Evolutionary conservation across 2,797 vertebrate genomes (phyloP), one percentile per base, ranked within the genome.

Genomic region (Ara ararauna): DNA sequence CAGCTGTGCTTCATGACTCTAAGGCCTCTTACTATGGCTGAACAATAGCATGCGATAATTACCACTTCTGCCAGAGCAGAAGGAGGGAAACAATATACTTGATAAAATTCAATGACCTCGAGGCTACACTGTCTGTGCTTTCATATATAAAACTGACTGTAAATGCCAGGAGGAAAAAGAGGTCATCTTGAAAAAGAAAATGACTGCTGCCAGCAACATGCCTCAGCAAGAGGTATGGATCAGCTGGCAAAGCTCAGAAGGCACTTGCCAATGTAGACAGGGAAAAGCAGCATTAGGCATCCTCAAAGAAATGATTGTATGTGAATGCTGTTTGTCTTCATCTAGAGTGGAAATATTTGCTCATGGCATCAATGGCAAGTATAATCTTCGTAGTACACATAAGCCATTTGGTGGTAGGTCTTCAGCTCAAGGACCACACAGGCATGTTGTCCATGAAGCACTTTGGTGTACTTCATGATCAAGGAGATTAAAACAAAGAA

Each of bases 41-140:
- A 95, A 95, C 62, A 79, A 96, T 58, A 83, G 50, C 14, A 45
- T 47, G 79, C 26, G 58, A 81, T 96, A 96, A 95, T 92, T 85
- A 80, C 70, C 76, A 62, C 70, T 83, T 78, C 68, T 89, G 58
- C 54, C 40, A 54, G 89, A 84, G 64, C 50, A 64, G 66, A 21
- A 74, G 73, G 29, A 87, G 61, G 22, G 42, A 82, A 95, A 87
- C 62, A 93, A 85, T 45, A 80, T 17, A 89, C 29, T 66, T 53
- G 53, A 89, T 22, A 72, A 88, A 85, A 95, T 85, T 72, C 66
- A 68, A 1, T 62, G 87, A 91, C 89, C 85, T 92, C 1, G 2
- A 91, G 85, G 79, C 79, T 95, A 68, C 29, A 14, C 34, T 71
- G 71, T 11, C 81, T 91, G 48, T 83, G 50, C 38, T 89, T 9